These are phyloP conservation scores for Tetramorium bicarinatum DNA, from an alignment of 2,888 invertebrate species.

Conservation along the genomic window DNA sequence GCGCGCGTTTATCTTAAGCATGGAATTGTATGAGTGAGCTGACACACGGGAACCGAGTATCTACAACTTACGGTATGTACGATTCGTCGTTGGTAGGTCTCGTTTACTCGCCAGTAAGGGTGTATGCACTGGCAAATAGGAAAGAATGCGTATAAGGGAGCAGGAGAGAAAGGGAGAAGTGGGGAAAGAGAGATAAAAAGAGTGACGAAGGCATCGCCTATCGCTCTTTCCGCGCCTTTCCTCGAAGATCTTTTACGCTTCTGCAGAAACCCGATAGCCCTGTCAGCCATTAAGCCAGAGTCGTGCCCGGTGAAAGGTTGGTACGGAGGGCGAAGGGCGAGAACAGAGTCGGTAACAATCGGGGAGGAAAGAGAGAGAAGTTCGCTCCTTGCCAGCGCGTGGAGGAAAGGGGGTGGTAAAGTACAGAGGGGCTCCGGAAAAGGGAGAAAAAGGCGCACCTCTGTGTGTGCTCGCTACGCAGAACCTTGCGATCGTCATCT, in stretches of 20 bases:
- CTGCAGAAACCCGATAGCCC: conserved; percentile 82
- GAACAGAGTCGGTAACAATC: conserved; percentile 70
- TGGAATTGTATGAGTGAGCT: conserved; percentile 50
- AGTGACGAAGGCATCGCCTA: conserved; percentile 48
- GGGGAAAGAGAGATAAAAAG: conserved; percentile 9
- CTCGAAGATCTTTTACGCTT: conserved; percentile 82
- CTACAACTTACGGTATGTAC: conserved; percentile 45
- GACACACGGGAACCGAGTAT: conserved; percentile 36
- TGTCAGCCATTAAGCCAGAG: conserved; percentile 81
- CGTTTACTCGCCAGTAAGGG: conserved; percentile 45
- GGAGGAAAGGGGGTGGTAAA: conserved; percentile 58
- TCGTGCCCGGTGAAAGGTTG: conserved; percentile 65
- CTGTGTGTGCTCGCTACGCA: conserved; percentile 41
- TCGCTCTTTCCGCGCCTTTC: conserved; percentile 71
- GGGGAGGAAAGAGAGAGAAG: conserved; percentile 42
- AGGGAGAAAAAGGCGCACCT: conserved; percentile 47
- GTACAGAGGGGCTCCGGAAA: conserved; percentile 39
- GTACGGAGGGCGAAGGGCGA: conserved; percentile 58
- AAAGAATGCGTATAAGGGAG: conserved; percentile 31
- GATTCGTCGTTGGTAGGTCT: conserved; percentile 41
- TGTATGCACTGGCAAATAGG: conserved; percentile 35
- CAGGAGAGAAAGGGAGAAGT: background rate
- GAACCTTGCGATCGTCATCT: conserved; percentile 60
- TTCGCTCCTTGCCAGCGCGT: conserved; percentile 48
- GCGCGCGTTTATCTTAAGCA: conserved; percentile 48